Base-by-base conservation (phyloP, 2,888 invertebrate species). In the Apodemia hepburni region DNA sequence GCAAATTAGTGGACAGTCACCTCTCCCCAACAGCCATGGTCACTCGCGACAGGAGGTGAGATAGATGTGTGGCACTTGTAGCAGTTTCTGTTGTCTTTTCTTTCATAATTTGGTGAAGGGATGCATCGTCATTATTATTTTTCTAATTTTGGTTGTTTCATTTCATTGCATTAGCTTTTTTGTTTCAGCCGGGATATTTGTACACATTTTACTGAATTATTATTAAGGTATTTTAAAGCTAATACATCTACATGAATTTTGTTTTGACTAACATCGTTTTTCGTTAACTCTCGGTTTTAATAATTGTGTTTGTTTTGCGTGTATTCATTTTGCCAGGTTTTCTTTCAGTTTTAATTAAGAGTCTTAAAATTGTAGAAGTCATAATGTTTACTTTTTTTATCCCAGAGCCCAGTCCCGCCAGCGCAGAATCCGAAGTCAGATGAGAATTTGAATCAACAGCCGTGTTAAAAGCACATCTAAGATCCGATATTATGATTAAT, bases 361-460 rank as follows among this genome's bases (percentile, higher is more conserved):
- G 38, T 12, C 12, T 38, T 12, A 3, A 38, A 38, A 38, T 38
- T 38, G 12, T 12, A 38, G 3, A 38, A 12, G 12, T 38, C 12
- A 6, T 42, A 42, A 42, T 42, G 6, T n/a, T 42, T n/a, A n/a
- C 42, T 72, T 79, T 76, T 84, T 84, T 84, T 87, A 71, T 71
- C 73, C 67, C 92, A 95, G 95, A 95, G 94, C 90, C 95, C 95
- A 77, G 88, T 94, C 80, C 95, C 95, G 79, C 92, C 84, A 75
- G 84, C 85, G 81, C 92, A 90, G 81, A 88, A 87, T 78, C 93
- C 94, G 79, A 94, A 94, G 76, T 93, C 95, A 74, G 95, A 95
- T 81, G 95, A 95, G 83, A 95, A 95, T 91, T 92, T 95, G 88
- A 95, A 95, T 88, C 94, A 94, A 78, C 93, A 94, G 78, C 92